Evolutionary conservation across 2,888 invertebrate species (phyloP), one percentile per base, ranked within the genome.

Genomic region (Tineola bisselliella): DNA sequence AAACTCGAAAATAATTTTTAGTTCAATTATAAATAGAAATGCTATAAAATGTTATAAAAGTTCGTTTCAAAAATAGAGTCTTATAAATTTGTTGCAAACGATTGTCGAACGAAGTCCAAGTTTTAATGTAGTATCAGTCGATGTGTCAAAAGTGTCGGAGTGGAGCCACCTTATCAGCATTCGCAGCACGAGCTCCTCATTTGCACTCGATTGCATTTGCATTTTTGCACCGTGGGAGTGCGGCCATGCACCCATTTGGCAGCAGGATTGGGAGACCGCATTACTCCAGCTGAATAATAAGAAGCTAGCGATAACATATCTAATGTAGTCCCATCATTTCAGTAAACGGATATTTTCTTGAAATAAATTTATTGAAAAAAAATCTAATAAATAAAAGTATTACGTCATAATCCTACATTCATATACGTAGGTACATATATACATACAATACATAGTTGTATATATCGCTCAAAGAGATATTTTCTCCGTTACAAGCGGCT

Each of bases 181-280:
- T 31, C 62, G 12, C 19, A 31, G 54, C 62, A 62, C 62, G 62
- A 19, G n/a, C n/a, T 31, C 25, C 59, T 62, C 62, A 62, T 62
- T 62, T 62, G 62, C 62, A 59, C 62, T 33, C 59, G 33, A 59
- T 59, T 52, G 19, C 54, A 62, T 62, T 62, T 52, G 62, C 62
- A 62, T 62, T 25, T 52, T 52, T 54, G 59, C 59, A 59, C 58
- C 59, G 62, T 59, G 59, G 59, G 61, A 61, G 61, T 13, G 43
- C 18, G 25, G 8, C 44, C 44, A 44, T 44, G 33, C 33, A 19
- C 30, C 18, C 18, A 54, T 44, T 54, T 17, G 31, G 18, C 48
- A 48, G 52, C 13, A 54, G 33, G 33, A 54, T 54, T 54, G 25
- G 54, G 25, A 48, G 48, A 54, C 54, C 54, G 12, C 25, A 25